Percentiles rank a stretch among this genome's conserved stretches.
phyloP scores from a whole-genome alignment of 2,888 invertebrate genomes.

The Papilio elwesi region DNA sequence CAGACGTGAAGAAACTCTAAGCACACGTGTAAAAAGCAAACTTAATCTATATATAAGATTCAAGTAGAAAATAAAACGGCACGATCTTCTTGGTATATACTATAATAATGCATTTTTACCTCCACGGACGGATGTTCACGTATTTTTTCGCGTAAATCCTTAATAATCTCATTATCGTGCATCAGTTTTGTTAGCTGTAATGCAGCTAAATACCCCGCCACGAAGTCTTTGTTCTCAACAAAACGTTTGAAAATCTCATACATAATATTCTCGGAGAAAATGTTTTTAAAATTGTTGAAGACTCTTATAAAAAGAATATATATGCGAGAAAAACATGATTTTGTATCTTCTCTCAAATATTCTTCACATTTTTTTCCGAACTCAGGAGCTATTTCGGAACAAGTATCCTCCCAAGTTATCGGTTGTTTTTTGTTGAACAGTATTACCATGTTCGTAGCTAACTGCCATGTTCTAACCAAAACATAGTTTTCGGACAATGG shows the following conservation, averaged over 20 bases:
- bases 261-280: conserved; percentile 39
- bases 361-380: conserved; percentile 57
- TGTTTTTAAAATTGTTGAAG: conserved; percentile 45
- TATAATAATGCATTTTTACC: conserved; percentile 58
- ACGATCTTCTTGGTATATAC: conserved; percentile 14
- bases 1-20: too few species aligned
- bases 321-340: conserved; percentile 58
- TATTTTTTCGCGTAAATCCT: conserved; percentile 46
- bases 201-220: conserved; percentile 57
- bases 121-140: conserved; percentile 57
- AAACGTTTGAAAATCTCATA: conserved; percentile 52
- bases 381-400: conserved; percentile 50
- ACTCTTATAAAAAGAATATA: conserved; percentile 57
- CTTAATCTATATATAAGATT: conserved; percentile 1
- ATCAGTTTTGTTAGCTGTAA: conserved; percentile 48
- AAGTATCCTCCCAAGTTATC: conserved; percentile 48
- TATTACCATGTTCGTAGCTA: conserved; percentile 53
- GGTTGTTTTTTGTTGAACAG: conserved; percentile 47
- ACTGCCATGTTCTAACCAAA: conserved; percentile 58
- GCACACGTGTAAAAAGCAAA: too few species aligned
- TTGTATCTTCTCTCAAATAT: conserved; percentile 60
- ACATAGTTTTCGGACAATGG: conserved; percentile 60
- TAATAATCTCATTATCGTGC: conserved; percentile 35
- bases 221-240: conserved; percentile 53
- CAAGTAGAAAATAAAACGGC: not conserved